Evolutionary conservation across 2,888 invertebrate species (phyloP), one percentile per base, ranked within the genome.

Genomic region (Lepidonotus clava): DNA sequence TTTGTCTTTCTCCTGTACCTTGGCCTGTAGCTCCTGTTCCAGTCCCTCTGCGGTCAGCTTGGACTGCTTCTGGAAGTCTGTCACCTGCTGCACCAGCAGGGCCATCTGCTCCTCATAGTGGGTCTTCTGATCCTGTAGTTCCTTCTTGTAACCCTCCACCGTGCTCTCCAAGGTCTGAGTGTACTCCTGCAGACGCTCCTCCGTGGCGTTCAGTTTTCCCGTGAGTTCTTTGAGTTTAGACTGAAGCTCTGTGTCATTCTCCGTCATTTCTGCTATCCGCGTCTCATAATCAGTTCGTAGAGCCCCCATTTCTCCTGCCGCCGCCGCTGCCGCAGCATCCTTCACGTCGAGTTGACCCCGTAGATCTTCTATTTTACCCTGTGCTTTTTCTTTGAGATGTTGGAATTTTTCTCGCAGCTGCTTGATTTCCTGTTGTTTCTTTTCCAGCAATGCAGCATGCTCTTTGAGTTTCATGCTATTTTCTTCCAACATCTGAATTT

Each of bases 161-260:
- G 91, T 91, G 86, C 80, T 89, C 83, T 93, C 92, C 88, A 92
- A 92, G 77, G 87, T 90, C 86, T 92, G 91, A 53, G 92, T 92
- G 86, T 91, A 91, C 34, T 92, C 92, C 86, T 91, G 91, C 24
- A 92, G 86, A 56, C 91, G 91, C 38, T 91, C 90, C 87, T 92
- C 92, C 18, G 92, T 91, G 36, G 89, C 89, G 1, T 85, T 87
- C 36, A 92, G 88, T 86, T 92, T 92, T 21, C 90, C 91, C 71
- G 91, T 91, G 8, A 92, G 87, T 66, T 91, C 89, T 40, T 90
- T 91, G 18, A 91, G 87, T 24, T 91, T 91, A 6, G 89, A 88
- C 86, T 92, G 92, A 8, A 93, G 88, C 84, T 92, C 92, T 51
- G 87, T 87, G 87, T 92, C 92, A 90, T 89, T 91, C n/a, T 86